Evolutionary conservation across 2,888 invertebrate species (phyloP).

Genomic region (Beris chalybata): DNA sequence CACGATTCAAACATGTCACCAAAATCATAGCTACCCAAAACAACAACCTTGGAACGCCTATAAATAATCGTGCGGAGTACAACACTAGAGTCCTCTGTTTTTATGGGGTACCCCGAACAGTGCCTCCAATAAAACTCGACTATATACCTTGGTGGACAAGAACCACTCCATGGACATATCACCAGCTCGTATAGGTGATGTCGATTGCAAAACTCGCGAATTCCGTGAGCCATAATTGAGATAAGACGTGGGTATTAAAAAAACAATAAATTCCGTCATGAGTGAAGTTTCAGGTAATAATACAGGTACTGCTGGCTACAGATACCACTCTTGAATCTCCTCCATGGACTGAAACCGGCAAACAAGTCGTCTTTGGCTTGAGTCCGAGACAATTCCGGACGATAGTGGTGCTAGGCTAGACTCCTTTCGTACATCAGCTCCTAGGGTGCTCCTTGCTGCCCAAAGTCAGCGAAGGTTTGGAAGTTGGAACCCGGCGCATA

Average conservation of each 20-base stretch:
- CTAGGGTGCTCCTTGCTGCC: not conserved
- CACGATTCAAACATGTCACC: not conserved
- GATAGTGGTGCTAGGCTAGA: not conserved
- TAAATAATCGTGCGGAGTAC: slow-evolving; percentile 3
- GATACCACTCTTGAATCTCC: not conserved
- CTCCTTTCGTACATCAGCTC: not conserved
- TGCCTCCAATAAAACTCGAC: not conserved
- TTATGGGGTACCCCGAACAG: not conserved
- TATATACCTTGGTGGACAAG: slow-evolving; percentile 1
- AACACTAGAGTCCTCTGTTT: not conserved
- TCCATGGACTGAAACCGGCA: not conserved
- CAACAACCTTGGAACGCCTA: not conserved
- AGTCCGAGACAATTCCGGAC: not conserved
- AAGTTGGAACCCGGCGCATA: not conserved
- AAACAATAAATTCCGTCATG: slow-evolving; percentile 18
- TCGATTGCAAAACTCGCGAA: not conserved
- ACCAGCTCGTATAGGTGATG: not conserved
- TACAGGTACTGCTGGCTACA: not conserved
- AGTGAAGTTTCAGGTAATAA: not conserved
- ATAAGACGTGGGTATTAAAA: slow-evolving; percentile 26
- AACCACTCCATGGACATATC: not conserved
- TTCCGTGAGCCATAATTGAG: slow-evolving; percentile 14
- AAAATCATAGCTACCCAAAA: not conserved
- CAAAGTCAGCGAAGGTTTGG: not conserved
- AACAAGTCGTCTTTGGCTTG: not conserved